Evolutionary conservation across 2,113 vertebrate genomes (phyloP).

Genomic region (Gymnocephalus cernua): DNA sequence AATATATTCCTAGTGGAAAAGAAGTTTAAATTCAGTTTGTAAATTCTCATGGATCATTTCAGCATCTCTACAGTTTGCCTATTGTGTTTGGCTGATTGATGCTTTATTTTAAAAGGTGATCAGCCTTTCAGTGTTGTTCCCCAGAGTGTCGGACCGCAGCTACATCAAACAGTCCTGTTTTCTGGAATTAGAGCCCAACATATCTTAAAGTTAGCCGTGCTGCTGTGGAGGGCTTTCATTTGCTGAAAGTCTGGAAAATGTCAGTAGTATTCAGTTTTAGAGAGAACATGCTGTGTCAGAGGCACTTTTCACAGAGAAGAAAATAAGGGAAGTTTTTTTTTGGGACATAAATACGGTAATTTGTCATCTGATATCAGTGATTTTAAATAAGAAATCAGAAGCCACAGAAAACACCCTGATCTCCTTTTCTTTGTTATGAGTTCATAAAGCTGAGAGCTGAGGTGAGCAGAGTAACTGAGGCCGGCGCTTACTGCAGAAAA

Average conservation of each 20-base stretch:
- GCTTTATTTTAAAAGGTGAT: slow-evolving; percentile 16
- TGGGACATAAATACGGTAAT: slow-evolving; percentile 53
- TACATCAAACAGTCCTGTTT: background rate
- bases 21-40: background rate
- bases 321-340: background rate
- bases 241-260: background rate
- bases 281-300: slow-evolving; percentile 11
- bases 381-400: slow-evolving; percentile 11
- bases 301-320: background rate
- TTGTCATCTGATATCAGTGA: slow-evolving; percentile 11
- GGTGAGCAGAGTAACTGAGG: background rate
- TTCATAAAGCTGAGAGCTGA: background rate
- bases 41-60: background rate
- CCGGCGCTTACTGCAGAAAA: slow-evolving; percentile 4
- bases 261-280: slow-evolving; percentile 57
- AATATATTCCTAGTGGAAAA: background rate
- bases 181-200: background rate
- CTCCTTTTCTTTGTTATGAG: background rate
- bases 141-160: background rate
- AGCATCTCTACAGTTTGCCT: background rate
- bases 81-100: background rate
- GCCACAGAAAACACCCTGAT: background rate
- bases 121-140: slow-evolving; percentile 13
- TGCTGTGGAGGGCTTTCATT: background rate
- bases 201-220: background rate